Evolutionary conservation across 2,797 vertebrate genomes (phyloP).

Genomic region (Acanthopagrus latus): DNA sequence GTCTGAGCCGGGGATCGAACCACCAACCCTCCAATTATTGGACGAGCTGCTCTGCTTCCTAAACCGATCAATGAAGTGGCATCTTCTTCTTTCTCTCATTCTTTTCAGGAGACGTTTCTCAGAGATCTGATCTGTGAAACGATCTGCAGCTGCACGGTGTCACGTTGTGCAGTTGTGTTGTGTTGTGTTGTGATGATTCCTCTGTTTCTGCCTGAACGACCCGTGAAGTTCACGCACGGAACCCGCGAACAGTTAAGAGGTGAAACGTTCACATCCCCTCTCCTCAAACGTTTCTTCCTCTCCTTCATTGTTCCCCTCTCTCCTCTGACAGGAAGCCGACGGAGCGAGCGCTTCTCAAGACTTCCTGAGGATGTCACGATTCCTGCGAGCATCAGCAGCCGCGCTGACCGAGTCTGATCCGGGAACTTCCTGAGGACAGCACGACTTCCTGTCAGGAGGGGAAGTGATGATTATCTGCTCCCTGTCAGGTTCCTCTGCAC

Average conservation of each 20-base stretch:
- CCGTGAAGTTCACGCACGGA: constrained; percentile 16
- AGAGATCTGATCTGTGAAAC: background rate
- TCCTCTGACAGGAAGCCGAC: constrained; percentile 36
- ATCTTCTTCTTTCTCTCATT: background rate
- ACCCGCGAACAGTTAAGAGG: constrained; percentile 7
- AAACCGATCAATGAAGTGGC: background rate
- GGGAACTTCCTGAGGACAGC: constrained; percentile 20
- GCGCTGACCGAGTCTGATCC: background rate
- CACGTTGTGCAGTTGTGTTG: background rate
- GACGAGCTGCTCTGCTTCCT: no score
- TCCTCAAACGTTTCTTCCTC: background rate
- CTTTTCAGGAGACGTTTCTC: background rate
- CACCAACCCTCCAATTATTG: no score
- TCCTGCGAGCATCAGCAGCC: constrained; percentile 24
- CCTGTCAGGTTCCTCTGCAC: constrained; percentile 21
- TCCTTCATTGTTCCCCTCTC: constrained; percentile 3
- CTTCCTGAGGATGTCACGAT: constrained; percentile 63
- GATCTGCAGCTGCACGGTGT: background rate
- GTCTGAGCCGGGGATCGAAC: no score
- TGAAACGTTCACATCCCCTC: constrained; percentile 22
- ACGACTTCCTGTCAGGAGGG: constrained; percentile 65
- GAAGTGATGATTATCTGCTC: constrained; percentile 62
- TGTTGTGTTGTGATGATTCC: no score
- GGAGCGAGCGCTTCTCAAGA: constrained; percentile 19
- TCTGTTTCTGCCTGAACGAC: constrained; percentile 11